A percentile compares a stretch with the other conserved stretches of the same genome.
Conservation (phyloP, 2,113 vertebrate genomes). For the Pluvialis apricaria region DNA sequence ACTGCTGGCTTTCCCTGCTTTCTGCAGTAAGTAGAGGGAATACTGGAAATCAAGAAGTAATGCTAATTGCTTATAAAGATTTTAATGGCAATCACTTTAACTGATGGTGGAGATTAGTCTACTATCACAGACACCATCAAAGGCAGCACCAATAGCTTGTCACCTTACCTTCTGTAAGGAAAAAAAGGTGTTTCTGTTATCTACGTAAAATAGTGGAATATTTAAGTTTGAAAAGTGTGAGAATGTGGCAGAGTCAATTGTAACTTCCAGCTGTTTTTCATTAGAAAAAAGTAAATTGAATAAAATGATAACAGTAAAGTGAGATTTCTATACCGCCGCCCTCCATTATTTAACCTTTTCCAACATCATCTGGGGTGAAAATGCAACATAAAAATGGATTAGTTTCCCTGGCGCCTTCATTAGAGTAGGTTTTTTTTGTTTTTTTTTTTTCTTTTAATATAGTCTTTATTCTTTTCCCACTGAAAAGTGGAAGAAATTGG, state of each 20-base stretch:
- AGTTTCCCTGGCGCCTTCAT: not conserved
- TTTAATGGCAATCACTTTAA: slow-evolving; percentile 61
- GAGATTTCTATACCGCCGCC: fast-evolving
- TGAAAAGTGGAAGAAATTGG: not conserved
- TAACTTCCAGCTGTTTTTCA: not conserved
- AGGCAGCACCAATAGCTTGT: slow-evolving; percentile 10
- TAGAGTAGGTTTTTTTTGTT: not conserved
- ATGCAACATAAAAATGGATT: not conserved
- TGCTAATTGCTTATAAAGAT: slow-evolving; percentile 61
- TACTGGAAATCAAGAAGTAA: slow-evolving; percentile 7
- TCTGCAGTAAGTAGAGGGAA: not conserved
- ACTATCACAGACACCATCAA: slow-evolving; percentile 12
- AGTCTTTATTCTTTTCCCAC: not conserved
- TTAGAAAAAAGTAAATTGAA: not conserved
- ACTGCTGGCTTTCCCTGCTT: not conserved
- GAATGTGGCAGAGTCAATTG: not conserved
- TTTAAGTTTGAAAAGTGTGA: not conserved
- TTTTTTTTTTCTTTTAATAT: not conserved
- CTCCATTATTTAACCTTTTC: not conserved
- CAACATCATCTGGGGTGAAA: not conserved
- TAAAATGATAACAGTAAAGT: not conserved
- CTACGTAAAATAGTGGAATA: not conserved
- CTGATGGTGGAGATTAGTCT: slow-evolving; percentile 43
- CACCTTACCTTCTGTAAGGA: not conserved
- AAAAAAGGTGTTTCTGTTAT: not conserved